Evolutionary conservation across 2,888 invertebrate genomes (phyloP), one percentile per base, ranked within the genome.

Genomic region (Balanococcus diminutus): DNA sequence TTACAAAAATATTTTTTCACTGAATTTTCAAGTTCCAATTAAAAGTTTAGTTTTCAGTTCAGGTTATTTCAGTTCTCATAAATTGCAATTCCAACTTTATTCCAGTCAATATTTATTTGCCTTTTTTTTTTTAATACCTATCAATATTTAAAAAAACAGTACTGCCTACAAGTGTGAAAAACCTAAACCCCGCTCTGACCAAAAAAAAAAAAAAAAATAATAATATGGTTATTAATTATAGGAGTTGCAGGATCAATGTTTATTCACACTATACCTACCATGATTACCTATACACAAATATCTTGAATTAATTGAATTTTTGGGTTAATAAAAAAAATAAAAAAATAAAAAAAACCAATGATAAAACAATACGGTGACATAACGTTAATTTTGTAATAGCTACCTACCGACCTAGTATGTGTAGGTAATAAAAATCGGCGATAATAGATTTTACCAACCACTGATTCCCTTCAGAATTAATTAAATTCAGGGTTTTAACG

Each of bases 401-500:
- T n/a, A n/a, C n/a, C n/a, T n/a, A n/a, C 56, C 2, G 8, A n/a
- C n/a, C n/a, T n/a, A n/a, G 9, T 61, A 61, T 25, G 4, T 25
- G 9, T 19, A 28, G 28, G 16, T 67, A 82, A 82, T 25, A 82
- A 82, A 82, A 51, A 14, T 31, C 2, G 6, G 8, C 16, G 19
- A n/a, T n/a, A n/a, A n/a, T 36, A 36, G 36, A 32, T 36, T 79
- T 79, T 79, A 79, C 19, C 75, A 19, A 79, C 75, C 75, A 31
- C 75, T 79, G 75, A 79, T 79, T 79, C 75, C 32, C 36, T 79
- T 79, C 32, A 36, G 75, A 79, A 79, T 79, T 79, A 79, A 79
- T 79, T 79, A 79, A 79, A 79, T 79, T 79, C 75, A 79, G 75
- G 75, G 75, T 79, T 79, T 79, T 79, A 79, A 79, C 75, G 75